These are phyloP conservation scores for Drosophila anomelani DNA, from an alignment of 2,888 invertebrate species.

Conservation along the genomic window DNA sequence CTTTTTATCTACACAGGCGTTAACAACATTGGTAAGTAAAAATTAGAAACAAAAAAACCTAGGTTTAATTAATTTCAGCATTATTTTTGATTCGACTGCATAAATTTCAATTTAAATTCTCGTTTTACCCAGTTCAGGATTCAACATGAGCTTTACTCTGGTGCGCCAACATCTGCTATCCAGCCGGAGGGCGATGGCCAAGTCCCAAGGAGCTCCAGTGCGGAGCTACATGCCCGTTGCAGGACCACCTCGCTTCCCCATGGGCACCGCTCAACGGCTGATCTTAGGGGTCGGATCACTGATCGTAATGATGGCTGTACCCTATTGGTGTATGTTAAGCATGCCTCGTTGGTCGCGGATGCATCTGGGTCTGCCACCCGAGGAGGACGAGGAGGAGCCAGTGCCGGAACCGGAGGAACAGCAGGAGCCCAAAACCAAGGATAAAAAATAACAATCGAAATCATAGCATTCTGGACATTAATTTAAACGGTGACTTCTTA, in stretches of 20 bases:
- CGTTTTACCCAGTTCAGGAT: conserved; percentile 1
- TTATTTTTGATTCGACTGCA: too few species aligned
- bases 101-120: neutral
- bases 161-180: conserved; percentile 33
- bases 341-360: conserved; percentile 48
- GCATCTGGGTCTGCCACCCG: conserved; percentile 4
- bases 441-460: conserved; percentile 13
- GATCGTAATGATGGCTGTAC: conserved; percentile 67
- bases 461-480: neutral
- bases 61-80: neutral
- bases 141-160: conserved; percentile 50
- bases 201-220: conserved; percentile 29
- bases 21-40: conserved; percentile 39
- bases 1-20: conserved; percentile 11
- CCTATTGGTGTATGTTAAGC: conserved; percentile 58
- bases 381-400: conserved; percentile 22
- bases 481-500: conserved; percentile 70
- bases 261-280: conserved; percentile 47
- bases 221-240: conserved; percentile 52
- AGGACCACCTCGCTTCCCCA: conserved; percentile 74
- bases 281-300: conserved; percentile 58
- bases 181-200: conserved; percentile 6
- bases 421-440: neutral
- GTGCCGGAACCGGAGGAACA: conserved; percentile 15
- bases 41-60: neutral